A percentile compares a stretch with the other conserved stretches of the same genome.
Evolutionary conservation across 1,140 invertebrate genomes (phyloP).

Genomic region (Heterodera carotae): DNA sequence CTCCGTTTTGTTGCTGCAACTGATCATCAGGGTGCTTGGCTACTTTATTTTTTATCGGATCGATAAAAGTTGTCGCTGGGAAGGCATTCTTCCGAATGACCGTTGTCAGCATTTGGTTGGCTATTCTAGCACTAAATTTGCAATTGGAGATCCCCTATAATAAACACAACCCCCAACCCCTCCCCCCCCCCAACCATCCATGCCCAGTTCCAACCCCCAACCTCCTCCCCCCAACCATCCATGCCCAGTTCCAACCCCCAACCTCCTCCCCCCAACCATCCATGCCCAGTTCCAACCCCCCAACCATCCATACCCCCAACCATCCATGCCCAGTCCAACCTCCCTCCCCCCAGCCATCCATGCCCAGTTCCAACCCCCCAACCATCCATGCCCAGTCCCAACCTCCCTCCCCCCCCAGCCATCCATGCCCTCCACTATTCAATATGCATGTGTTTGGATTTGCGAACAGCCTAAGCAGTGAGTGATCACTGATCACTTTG

Average conservation of each 20-base stretch:
- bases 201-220: background rate
- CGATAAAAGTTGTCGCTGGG: constrained; percentile 7
- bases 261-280: background rate
- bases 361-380: background rate
- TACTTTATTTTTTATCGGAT: constrained; percentile 11
- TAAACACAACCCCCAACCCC: background rate
- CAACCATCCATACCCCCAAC: constrained; percentile 4
- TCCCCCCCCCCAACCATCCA: background rate
- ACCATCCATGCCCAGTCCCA: background rate
- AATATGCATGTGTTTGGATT: no score
- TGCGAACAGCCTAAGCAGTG: no score
- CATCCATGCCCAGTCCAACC: background rate
- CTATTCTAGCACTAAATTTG: constrained; percentile 3
- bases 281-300: background rate
- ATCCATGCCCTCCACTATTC: no score
- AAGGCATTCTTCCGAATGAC: constrained; percentile 23
- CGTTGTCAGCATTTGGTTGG: constrained; percentile 21
- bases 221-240: background rate
- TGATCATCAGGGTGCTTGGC: background rate
- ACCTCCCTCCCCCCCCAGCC: background rate
- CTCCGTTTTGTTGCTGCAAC: constrained; percentile 4
- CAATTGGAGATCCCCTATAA: no score
- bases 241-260: background rate
- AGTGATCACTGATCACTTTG: no score
- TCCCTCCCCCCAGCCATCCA: no score